Base-by-base conservation (phyloP, 2,797 vertebrate species). In the Parambassis ranga region DNA sequence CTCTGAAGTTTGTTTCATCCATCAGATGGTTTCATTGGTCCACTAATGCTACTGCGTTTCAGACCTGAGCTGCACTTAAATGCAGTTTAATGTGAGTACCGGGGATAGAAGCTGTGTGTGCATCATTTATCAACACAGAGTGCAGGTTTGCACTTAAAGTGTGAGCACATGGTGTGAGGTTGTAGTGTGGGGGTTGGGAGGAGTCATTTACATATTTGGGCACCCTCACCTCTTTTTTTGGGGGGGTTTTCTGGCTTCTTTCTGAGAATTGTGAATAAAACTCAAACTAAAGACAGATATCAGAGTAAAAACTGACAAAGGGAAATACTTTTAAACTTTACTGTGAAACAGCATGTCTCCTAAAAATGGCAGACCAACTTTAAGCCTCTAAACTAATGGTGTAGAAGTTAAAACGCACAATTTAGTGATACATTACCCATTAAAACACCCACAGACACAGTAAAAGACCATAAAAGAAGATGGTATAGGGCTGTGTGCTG, bases 181-280 rank as follows among this genome's bases (percentile, higher is more conserved):
- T 22, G 70, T 22, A 13, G 49, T 15, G 3, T 43, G 47, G 73
- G 67, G 53, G 39, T 41, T 49, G 52, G 62, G 35, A 11, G 2
- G 13, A 11, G 1, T 9, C 22, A 77, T 82, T 84, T 73, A 60
- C 76, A 79, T 81, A 67, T 57, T 46, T 39, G n/a, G 39, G 37
- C 63, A 42, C 27, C 39, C 30, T 22, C 6, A 10, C 37, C 9
- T n/a, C 16, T 52, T 23, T 15, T 5, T 4, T 11, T 19, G n/a
- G n/a, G n/a, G n/a, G n/a, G n/a, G n/a, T 36, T 20, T 23, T 22
- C 18, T 69, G n/a, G 46, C 23, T 14, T 3, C 39, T 33, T 20
- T 32, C 2, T 43, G 2, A 23, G 24, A 57, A 10, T 27, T 18
- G 19, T 31, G n/a, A n/a, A n/a, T n/a, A n/a, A n/a, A n/a, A n/a